Base-by-base conservation (phyloP, 2,113 vertebrate species). In the Crotophaga sulcirostris region DNA sequence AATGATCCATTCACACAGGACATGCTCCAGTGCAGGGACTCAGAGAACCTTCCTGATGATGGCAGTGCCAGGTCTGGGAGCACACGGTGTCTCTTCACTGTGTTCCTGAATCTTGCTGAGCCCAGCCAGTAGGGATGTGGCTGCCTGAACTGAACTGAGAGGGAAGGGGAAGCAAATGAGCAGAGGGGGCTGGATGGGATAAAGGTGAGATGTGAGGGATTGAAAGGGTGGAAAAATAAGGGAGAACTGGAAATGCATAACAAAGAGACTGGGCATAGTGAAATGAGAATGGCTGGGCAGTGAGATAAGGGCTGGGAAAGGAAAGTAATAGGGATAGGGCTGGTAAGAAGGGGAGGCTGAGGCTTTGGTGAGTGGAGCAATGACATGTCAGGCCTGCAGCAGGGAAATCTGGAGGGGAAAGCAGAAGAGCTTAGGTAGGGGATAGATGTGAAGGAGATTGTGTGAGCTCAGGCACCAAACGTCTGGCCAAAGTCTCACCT, bases 81-180 rank as follows among this genome's bases (percentile, higher is more conserved):
- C 45, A 44, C n/a, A 40, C 9, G 34, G 13, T 34, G 63, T 72
- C 38, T 52, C 31, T 16, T 49, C 74, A 34, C 23, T 0, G 0
- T 8, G 52, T 36, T 26, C 36, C 25, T 5, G 2, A 73, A 54
- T 33, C n/a, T 54, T 0, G 0, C 29, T 56, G 58, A 88, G 49
- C 49, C 58, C 38, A 26, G 49, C 18, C 33, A 36, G 44, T 10
- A 56, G 34, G 26, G 26, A 26, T 85, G 21, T 8, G 70, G 16
- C 66, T 88, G 29, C 45, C 55, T 75, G 26, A 59, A 51, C 9
- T 33, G 51, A 38, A 51, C 1, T 70, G 59, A 60, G 72, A 55
- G 8, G 29, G n/a, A 60, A 74, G 24, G 28, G 33, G 29, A 60
- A 67, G 18, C 7, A 62, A 72, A 58, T 45, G 24, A 33, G 23